Percentiles rank a stretch among this genome's conserved stretches.
These are phyloP conservation scores for Steinernema hermaphroditum DNA, from an alignment of 2,888 invertebrate genomes.

Conservation along the genomic window DNA sequence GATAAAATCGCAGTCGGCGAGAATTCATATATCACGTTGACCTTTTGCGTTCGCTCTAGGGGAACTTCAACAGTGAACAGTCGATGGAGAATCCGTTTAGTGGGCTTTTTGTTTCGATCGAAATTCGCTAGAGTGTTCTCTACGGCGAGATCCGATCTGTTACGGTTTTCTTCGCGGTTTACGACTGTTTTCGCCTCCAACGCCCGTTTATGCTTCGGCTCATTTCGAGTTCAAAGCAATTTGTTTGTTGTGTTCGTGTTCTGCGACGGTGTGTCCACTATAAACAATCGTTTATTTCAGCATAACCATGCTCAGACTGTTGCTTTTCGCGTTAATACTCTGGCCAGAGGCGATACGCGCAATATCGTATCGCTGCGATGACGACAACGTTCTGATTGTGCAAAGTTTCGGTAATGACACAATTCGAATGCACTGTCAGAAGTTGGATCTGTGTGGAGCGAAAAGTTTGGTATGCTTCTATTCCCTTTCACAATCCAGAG, in stretches of 20 bases:
- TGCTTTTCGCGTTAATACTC: slow-evolving; percentile 6
- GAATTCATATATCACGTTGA: slow-evolving; percentile 28
- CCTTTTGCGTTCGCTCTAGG: slow-evolving; percentile 25
- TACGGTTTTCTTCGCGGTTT: not conserved
- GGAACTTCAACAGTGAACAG: slow-evolving; percentile 8
- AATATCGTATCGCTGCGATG: slow-evolving; percentile 30
- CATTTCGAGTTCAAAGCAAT: not conserved
- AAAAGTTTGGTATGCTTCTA: slow-evolving; percentile 52
- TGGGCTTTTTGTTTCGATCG: not conserved
- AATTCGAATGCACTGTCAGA: slow-evolving; percentile 66
- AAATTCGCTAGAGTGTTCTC: not conserved
- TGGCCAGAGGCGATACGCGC: slow-evolving; percentile 8
- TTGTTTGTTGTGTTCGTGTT: too few species aligned
- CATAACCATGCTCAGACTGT: slow-evolving; percentile 17
- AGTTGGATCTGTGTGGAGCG: slow-evolving; percentile 62
- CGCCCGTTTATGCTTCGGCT: not conserved
- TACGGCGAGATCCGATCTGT: not conserved
- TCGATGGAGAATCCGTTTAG: slow-evolving; percentile 16
- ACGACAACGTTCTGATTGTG: slow-evolving; percentile 56
- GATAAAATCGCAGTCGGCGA: slow-evolving; percentile 23
- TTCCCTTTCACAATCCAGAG: too few species aligned
- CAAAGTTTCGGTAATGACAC: slow-evolving; percentile 66
- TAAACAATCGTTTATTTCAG: not conserved
- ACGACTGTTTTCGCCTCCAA: not conserved
- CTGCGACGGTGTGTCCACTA: too few species aligned